Evolutionary conservation across 2,113 vertebrate species (phyloP).

Genomic region (Lycocorax pyrrhopterus): DNA sequence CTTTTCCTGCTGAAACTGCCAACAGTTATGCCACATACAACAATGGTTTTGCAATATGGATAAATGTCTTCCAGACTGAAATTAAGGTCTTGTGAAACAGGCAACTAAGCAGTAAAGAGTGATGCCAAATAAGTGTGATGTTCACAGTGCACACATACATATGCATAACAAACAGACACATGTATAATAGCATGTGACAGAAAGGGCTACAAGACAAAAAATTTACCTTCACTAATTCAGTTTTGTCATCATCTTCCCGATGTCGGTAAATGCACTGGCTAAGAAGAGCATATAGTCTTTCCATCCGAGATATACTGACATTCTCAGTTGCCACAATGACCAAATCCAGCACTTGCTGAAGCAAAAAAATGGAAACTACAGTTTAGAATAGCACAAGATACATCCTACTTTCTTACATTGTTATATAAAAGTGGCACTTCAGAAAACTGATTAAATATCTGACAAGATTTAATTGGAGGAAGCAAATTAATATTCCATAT

Average conservation of each 20-base stretch:
- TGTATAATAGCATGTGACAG: neutral
- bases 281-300: conserved; percentile 87
- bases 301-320: conserved; percentile 80
- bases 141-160: neutral
- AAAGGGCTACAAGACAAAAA: neutral
- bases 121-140: neutral
- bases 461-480: neutral
- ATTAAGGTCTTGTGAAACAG: neutral
- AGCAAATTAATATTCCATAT: neutral
- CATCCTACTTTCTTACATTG: neutral
- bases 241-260: conserved; percentile 83
- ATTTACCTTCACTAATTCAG: conserved; percentile 78
- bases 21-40: neutral
- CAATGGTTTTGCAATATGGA: neutral
- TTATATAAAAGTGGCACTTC: neutral
- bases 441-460: neutral
- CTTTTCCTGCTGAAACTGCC: neutral
- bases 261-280: conserved; percentile 70
- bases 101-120: neutral
- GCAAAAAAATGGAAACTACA: neutral
- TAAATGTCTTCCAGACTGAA: neutral
- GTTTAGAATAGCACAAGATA: neutral
- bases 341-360: conserved; percentile 77
- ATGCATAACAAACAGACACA: neutral
- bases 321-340: conserved; percentile 70